Percentiles rank a stretch among this genome's conserved stretches.
phyloP scores from a whole-genome alignment of 37 sponge, comb jelly and placozoan species.

The Agelas oroides region DNA sequence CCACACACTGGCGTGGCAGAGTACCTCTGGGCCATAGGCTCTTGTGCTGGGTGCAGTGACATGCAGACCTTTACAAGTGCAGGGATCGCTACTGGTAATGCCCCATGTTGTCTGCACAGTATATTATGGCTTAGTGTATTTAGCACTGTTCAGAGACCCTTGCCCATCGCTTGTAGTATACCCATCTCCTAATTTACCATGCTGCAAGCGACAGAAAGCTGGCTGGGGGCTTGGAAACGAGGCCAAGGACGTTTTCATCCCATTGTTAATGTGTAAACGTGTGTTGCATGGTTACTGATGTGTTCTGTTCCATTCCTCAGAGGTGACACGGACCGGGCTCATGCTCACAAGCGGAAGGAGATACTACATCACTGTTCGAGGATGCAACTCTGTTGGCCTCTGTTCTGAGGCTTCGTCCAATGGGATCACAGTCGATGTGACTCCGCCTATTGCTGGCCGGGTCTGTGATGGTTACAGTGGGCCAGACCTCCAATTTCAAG shows the following conservation, averaged over 20 bases:
- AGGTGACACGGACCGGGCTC: slow-evolving; percentile 27
- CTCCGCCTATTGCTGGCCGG: slow-evolving; percentile 71
- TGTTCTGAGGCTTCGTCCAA: slow-evolving; percentile 62
- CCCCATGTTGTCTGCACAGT: no score
- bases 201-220: no score
- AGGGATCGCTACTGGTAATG: slow-evolving; percentile 46
- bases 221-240: no score
- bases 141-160: background rate
- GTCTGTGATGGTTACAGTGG: slow-evolving; percentile 59
- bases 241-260: no score
- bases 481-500: slow-evolving; percentile 46
- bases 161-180: no score
- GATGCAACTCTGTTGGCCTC: slow-evolving; percentile 56
- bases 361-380: slow-evolving; percentile 76
- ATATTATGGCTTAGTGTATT: background rate
- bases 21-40: slow-evolving; percentile 76
- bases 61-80: slow-evolving; percentile 46
- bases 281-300: no score
- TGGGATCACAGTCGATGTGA: slow-evolving; percentile 76
- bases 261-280: no score
- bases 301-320: no score
- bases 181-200: background rate
- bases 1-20: slow-evolving; percentile 45
- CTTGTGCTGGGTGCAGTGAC: slow-evolving; percentile 55
- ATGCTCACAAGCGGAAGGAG: slow-evolving; percentile 43